Evolutionary conservation across 1,140 invertebrate species (phyloP).

Genomic region (Archegozetes longisetosus): DNA sequence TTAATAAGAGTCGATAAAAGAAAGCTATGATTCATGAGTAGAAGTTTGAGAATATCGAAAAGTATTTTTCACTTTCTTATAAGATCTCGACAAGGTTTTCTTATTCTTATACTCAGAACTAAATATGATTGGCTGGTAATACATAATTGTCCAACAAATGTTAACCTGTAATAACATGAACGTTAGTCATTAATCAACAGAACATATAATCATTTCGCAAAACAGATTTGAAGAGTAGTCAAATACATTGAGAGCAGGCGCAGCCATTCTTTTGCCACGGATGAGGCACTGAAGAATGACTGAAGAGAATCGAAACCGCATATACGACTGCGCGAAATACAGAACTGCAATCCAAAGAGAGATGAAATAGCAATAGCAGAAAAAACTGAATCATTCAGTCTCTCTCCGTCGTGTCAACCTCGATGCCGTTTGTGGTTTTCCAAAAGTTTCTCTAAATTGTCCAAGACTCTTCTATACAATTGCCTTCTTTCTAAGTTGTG

Average conservation of each 20-base stretch:
- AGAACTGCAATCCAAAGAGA: neutral
- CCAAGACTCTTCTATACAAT: too few species aligned
- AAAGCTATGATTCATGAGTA: too few species aligned
- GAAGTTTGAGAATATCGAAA: too few species aligned
- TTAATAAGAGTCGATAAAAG: too few species aligned
- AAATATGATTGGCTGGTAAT: constrained; percentile 3
- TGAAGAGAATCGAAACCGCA: neutral
- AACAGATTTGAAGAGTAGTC: neutral
- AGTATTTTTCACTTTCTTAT: too few species aligned
- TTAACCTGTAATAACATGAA: constrained; percentile 6
- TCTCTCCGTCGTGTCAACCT: neutral
- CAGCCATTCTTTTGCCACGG: neutral
- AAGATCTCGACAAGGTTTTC: too few species aligned
- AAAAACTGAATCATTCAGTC: neutral
- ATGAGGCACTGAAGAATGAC: neutral
- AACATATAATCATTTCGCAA: neutral
- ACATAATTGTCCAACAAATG: constrained; percentile 3
- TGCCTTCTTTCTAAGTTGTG: too few species aligned
- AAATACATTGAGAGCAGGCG: neutral
- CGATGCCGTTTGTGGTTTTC: neutral
- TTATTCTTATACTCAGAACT: too few species aligned
- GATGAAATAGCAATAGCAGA: neutral
- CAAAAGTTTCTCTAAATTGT: too few species aligned
- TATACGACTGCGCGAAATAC: neutral
- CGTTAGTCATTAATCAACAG: neutral